Evolutionary conservation across 2,797 vertebrate species (phyloP), one percentile per base, ranked within the genome.

Genomic region (Oreonectes daqikongensis): DNA sequence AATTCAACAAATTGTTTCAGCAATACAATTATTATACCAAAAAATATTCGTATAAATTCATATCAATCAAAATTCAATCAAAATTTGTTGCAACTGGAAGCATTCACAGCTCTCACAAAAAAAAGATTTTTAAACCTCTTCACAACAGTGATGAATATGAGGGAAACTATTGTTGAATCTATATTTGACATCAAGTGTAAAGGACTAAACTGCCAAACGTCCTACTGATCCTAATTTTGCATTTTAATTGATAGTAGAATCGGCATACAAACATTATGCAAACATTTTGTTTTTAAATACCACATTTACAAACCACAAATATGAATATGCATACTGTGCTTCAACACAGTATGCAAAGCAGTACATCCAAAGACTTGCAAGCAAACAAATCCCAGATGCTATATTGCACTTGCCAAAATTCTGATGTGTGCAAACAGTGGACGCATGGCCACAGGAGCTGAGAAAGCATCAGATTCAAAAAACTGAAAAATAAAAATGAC

Each of bases 151-250:
- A n/a, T n/a, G n/a, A n/a, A n/a, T n/a, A n/a, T n/a, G n/a, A n/a
- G n/a, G n/a, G n/a, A n/a, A n/a, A n/a, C n/a, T n/a, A n/a, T n/a
- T n/a, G n/a, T n/a, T n/a, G n/a, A n/a, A n/a, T n/a, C n/a, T n/a
- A n/a, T n/a, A n/a, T n/a, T n/a, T n/a, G n/a, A n/a, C n/a, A n/a
- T n/a, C n/a, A n/a, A n/a, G n/a, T n/a, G n/a, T n/a, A n/a, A n/a
- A n/a, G 22, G 60, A 40, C 32, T 26, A 52, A 22, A 50, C 46
- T 52, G 20, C n/a, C 22, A 53, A 73, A 73, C 52, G 22, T 30
- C 20, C 22, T 15, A 15, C 71, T 63, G 2, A 22, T 22, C 17
- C 50, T 64, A 26, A 52, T 38, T 26, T 52, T 64, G 60, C 42
- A 38, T 38, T 50, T 61, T 50, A 59, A 55, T 7, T 59, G 14